A percentile compares a stretch with the other conserved stretches of the same genome.
phyloP scores from a whole-genome alignment of 1,140 invertebrate species.

The Solenopsis invicta region DNA sequence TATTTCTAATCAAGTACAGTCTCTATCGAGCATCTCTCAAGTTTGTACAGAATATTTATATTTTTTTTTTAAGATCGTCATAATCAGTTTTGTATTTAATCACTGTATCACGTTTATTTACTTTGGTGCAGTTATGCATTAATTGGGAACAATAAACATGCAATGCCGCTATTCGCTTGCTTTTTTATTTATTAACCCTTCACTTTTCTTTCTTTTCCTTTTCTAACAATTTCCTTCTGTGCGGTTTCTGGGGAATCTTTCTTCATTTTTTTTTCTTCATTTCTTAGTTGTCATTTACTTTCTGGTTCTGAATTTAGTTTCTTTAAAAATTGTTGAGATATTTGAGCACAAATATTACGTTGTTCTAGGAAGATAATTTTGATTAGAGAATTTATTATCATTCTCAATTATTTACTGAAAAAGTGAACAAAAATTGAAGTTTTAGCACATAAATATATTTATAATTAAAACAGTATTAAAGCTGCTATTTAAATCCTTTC shows the following conservation, averaged over 20 bases:
- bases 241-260: constrained; percentile 55
- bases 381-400: background rate
- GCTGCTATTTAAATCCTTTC: background rate
- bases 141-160: constrained; percentile 81
- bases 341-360: background rate
- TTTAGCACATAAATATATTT: constrained; percentile 15
- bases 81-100: constrained; percentile 73
- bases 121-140: constrained; percentile 67
- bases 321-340: background rate
- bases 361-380: background rate
- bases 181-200: constrained; percentile 84
- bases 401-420: constrained; percentile 1
- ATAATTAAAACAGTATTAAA: background rate
- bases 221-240: constrained; percentile 75
- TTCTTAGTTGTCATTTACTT: constrained; percentile 46
- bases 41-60: constrained; percentile 70
- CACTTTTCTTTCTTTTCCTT: constrained; percentile 77
- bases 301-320: background rate
- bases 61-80: constrained; percentile 66
- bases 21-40: constrained; percentile 45
- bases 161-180: constrained; percentile 81
- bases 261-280: constrained; percentile 26
- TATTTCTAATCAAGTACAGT: constrained; percentile 59
- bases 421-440: background rate
- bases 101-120: constrained; percentile 75